A percentile compares a stretch with the other conserved stretches of the same genome.
phyloP scores from a whole-genome alignment of 1,140 invertebrate species.

The Bradynema listronoti region DNA sequence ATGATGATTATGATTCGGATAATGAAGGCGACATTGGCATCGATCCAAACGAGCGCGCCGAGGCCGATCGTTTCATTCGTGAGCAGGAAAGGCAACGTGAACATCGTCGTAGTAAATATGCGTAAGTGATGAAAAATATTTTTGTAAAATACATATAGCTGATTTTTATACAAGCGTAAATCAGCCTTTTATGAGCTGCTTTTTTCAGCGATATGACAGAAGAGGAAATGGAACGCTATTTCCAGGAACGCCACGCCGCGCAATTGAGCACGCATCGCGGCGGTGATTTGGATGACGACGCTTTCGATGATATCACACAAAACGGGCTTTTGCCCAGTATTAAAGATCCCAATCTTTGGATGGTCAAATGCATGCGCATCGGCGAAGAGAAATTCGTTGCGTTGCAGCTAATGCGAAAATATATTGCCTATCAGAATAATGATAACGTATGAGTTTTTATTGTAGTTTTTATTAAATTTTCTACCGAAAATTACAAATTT shows the following conservation, averaged over 20 bases:
- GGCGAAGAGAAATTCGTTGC: constrained; percentile 90
- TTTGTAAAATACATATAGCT: background rate
- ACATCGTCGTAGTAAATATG: constrained; percentile 45
- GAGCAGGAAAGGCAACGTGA: constrained; percentile 43
- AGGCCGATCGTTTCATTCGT: constrained; percentile 41
- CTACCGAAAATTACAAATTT: background rate
- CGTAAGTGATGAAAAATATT: constrained; percentile 23
- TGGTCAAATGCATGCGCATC: constrained; percentile 90
- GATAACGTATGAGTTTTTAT: constrained; percentile 63
- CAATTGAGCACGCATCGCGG: constrained; percentile 74
- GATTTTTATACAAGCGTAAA: too few species aligned
- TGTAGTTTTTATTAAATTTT: background rate
- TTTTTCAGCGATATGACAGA: constrained; percentile 67
- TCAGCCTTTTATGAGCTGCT: too few species aligned
- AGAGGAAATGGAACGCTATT: constrained; percentile 91
- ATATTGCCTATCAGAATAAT: constrained; percentile 76
- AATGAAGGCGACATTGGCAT: constrained; percentile 52
- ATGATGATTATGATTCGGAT: constrained; percentile 35
- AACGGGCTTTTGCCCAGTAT: constrained; percentile 89
- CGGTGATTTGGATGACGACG: constrained; percentile 79
- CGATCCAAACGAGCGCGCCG: constrained; percentile 50
- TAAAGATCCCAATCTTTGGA: constrained; percentile 94
- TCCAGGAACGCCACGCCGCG: constrained; percentile 86
- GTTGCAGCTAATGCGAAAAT: constrained; percentile 86
- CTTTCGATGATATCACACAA: constrained; percentile 88